A percentile compares a stretch with the other conserved stretches of the same genome.
Conservation (phyloP, 2,797 vertebrate genomes). For the Catharus ustulatus region DNA sequence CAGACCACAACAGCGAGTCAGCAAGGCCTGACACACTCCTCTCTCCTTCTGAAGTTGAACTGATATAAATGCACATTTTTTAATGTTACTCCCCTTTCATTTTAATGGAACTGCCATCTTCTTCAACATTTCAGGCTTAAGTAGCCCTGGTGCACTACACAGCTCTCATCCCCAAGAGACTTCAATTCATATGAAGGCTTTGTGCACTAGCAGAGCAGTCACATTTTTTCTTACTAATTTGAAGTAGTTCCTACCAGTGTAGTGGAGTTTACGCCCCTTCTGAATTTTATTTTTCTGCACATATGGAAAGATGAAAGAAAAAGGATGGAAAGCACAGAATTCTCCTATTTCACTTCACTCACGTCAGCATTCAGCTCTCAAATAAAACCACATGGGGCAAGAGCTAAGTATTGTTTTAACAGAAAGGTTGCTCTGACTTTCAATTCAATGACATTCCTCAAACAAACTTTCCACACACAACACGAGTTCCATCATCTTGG, state of each 20-base stretch:
- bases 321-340: neutral
- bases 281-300: neutral
- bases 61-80: neutral
- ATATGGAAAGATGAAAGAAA: neutral
- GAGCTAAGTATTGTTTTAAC: constrained; percentile 44
- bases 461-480: constrained; percentile 39
- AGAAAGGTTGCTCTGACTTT: constrained; percentile 54
- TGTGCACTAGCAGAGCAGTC: neutral
- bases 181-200: neutral
- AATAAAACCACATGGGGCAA: constrained; percentile 37
- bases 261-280: accelerated
- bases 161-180: neutral
- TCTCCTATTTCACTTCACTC: neutral
- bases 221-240: neutral
- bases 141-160: neutral
- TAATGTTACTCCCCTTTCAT: neutral
- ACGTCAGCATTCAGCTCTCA: constrained; percentile 54
- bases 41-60: neutral
- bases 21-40: constrained; percentile 8
- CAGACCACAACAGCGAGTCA: neutral
- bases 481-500: neutral
- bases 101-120: neutral
- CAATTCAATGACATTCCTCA: constrained; percentile 42
- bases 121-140: neutral
- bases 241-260: neutral